phyloP scores from a whole-genome alignment of 92 coral and sea anemone genomes.

The Heteractis magnifica region DNA sequence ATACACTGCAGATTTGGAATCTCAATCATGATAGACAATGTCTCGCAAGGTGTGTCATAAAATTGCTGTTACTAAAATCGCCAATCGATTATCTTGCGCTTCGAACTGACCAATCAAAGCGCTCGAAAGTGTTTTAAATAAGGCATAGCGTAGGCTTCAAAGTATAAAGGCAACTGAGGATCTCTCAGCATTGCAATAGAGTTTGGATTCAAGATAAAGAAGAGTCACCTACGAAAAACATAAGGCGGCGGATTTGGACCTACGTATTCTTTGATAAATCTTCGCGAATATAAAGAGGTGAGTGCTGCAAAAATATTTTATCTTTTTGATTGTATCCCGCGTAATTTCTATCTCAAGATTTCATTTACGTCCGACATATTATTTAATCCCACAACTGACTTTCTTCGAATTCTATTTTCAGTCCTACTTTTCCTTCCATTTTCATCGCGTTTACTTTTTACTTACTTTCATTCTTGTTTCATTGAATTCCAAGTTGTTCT shows the following conservation, averaged over 20 bases:
- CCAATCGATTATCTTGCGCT: neutral
- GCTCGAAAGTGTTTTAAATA: neutral
- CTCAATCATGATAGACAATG: slow-evolving; percentile 5
- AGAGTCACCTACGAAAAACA: neutral
- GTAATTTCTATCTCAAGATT: no score
- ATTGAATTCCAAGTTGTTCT: neutral
- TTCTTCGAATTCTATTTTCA: no score
- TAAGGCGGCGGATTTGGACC: neutral
- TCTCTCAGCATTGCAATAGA: neutral
- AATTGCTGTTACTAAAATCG: slow-evolving; percentile 6
- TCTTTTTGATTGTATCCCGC: no score
- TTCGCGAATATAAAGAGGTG: neutral
- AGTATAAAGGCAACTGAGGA: slow-evolving; percentile 1
- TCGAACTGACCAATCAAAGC: neutral
- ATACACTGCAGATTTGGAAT: slow-evolving; percentile 7
- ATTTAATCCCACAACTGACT: no score
- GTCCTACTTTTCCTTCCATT: no score
- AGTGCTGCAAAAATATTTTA: neutral
- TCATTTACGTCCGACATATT: no score
- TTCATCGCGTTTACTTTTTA: neutral
- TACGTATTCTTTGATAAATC: neutral
- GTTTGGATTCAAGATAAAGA: neutral
- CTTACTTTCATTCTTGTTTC: no score
- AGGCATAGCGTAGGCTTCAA: neutral
- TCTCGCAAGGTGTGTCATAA: slow-evolving; percentile 1